These are phyloP conservation scores for Rhinogobio ventralis DNA, from an alignment of 2,797 vertebrate species.

Conservation along the genomic window DNA sequence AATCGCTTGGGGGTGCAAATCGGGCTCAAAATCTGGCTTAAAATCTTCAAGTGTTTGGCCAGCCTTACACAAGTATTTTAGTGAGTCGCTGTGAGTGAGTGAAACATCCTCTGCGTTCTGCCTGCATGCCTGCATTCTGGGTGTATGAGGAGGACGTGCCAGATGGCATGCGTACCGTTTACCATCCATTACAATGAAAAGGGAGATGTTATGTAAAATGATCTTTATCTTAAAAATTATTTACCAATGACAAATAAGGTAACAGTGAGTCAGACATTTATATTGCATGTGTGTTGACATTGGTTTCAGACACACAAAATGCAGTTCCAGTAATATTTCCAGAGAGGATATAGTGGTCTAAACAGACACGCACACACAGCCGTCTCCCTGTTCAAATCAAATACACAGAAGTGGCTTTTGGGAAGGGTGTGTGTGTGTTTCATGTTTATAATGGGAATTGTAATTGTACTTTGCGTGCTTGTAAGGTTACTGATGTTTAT, in stretches of 20 bases:
- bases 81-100: background rate
- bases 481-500: constrained; percentile 41
- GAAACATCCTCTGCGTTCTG: constrained; percentile 11
- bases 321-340: constrained; percentile 1
- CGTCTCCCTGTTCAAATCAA: constrained; percentile 8
- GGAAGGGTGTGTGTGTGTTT: constrained; percentile 46
- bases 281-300: background rate
- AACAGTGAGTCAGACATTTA: background rate
- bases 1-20: no score
- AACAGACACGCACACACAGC: constrained; percentile 12
- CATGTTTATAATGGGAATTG: constrained; percentile 43
- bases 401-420: constrained; percentile 26
- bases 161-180: background rate
- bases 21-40: no score
- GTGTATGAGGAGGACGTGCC: background rate
- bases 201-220: background rate
- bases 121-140: background rate
- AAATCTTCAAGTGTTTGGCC: no score
- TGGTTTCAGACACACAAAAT: constrained; percentile 20
- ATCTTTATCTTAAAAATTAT: background rate
- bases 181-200: background rate
- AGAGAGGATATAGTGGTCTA: constrained; percentile 27
- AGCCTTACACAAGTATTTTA: no score
- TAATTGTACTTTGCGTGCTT: constrained; percentile 40
- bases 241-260: background rate